Evolutionary conservation across 1,140 invertebrate species (phyloP).

Genomic region (Neodiprion virginianus): DNA sequence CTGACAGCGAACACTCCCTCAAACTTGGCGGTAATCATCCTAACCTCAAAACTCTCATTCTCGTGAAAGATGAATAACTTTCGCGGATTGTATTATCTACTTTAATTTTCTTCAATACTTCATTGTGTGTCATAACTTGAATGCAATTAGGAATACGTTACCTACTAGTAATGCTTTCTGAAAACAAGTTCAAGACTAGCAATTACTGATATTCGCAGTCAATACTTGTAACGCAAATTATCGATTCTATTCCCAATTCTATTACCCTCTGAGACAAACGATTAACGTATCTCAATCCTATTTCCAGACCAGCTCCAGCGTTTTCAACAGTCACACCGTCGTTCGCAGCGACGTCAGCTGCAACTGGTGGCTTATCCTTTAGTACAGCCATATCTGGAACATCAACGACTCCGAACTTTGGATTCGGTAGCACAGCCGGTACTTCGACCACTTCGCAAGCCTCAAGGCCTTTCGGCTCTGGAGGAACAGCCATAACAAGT

Average conservation of each 20-base stretch:
- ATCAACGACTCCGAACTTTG: slow-evolving; percentile 41
- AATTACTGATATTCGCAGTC: no score
- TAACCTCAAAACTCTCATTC: slow-evolving; percentile 9
- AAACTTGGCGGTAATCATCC: slow-evolving; percentile 2
- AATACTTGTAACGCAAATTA: no score
- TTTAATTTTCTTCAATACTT: not conserved
- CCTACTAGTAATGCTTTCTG: slow-evolving; percentile 4
- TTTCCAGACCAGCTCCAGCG: slow-evolving; percentile 35
- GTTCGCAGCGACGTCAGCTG: slow-evolving; percentile 34
- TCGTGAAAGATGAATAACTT: slow-evolving; percentile 16
- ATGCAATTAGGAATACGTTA: not conserved
- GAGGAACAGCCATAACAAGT: slow-evolving; percentile 30
- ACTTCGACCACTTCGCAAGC: slow-evolving; percentile 25
- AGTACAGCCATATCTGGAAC: slow-evolving; percentile 29
- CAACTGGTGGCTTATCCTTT: slow-evolving; percentile 31
- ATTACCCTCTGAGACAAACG: not conserved
- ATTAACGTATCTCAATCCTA: not conserved
- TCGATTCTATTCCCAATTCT: no score
- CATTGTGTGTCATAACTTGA: not conserved
- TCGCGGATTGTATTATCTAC: not conserved
- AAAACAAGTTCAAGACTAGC: not conserved
- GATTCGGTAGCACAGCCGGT: slow-evolving; percentile 36
- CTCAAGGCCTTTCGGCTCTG: slow-evolving; percentile 30
- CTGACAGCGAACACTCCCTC: slow-evolving; percentile 20
- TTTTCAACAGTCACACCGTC: slow-evolving; percentile 35